phyloP scores from a whole-genome alignment of 2,113 vertebrate genomes.

The Leucoraja erinaceus region DNA sequence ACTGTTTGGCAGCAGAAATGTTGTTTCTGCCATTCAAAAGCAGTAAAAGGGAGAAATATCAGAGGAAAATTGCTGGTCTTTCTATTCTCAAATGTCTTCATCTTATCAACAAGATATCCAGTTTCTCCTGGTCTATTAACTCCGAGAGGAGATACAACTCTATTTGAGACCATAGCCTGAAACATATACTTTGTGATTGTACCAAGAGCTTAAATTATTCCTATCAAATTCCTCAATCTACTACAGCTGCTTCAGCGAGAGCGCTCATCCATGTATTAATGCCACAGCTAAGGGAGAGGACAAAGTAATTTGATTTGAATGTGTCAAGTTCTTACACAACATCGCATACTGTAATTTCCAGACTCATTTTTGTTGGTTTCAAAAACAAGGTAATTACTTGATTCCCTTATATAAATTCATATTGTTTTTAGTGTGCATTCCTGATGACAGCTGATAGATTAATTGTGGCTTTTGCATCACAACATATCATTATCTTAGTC shows the following conservation, averaged over 20 bases:
- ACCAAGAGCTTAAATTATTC: not conserved
- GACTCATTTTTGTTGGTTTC: not conserved
- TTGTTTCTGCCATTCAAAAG: not conserved
- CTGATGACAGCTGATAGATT: slow-evolving; percentile 8
- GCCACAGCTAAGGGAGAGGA: not conserved
- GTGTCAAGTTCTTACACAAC: not conserved
- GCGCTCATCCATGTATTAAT: slow-evolving; percentile 20
- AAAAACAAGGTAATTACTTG: slow-evolving; percentile 30
- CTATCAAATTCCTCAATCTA: slow-evolving; percentile 13
- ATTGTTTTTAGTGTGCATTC: slow-evolving; percentile 20
- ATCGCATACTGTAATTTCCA: not conserved
- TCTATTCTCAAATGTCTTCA: not conserved
- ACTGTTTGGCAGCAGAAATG: not conserved
- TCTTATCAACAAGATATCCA: not conserved
- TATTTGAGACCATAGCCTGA: not conserved
- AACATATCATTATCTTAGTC: slow-evolving; percentile 33
- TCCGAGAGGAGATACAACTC: not conserved
- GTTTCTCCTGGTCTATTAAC: not conserved
- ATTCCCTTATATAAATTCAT: slow-evolving; percentile 16
- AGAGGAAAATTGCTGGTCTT: not conserved
- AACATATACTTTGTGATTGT: slow-evolving; percentile 26
- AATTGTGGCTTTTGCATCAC: slow-evolving; percentile 26
- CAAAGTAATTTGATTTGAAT: slow-evolving; percentile 29
- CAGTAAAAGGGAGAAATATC: not conserved
- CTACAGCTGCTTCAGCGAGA: not conserved